These are phyloP conservation scores for Oophaga sylvatica DNA, from an alignment of 2,797 vertebrate genomes.

Conservation along the genomic window DNA sequence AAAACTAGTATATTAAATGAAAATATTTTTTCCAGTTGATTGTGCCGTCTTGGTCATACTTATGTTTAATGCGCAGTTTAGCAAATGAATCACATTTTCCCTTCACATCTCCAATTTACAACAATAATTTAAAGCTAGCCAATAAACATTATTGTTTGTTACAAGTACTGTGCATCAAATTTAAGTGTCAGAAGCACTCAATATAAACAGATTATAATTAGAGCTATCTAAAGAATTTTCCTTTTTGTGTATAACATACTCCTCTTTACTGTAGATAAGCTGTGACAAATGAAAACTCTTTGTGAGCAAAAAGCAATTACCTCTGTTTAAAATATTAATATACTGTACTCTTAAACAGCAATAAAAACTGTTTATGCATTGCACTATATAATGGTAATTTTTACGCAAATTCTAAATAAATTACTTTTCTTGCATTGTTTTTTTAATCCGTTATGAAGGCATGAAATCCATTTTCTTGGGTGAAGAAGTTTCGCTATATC, in stretches of 20 bases:
- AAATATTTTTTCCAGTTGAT: conserved; percentile 25
- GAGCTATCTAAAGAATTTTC: conserved; percentile 82
- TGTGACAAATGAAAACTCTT: conserved; percentile 80
- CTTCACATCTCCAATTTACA: conserved; percentile 71
- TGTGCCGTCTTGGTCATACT: conserved; percentile 64
- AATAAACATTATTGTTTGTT: conserved; percentile 82
- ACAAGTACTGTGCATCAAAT: conserved; percentile 80
- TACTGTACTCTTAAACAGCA: conserved; percentile 75
- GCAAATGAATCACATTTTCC: conserved; percentile 72
- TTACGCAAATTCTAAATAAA: conserved; percentile 60
- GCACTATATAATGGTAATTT: conserved; percentile 67
- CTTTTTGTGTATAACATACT: conserved; percentile 83
- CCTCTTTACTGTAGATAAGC: conserved; percentile 79
- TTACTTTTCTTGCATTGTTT: conserved; percentile 65
- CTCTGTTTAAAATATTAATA: conserved; percentile 85
- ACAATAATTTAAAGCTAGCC: conserved; percentile 81
- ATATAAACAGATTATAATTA: conserved; percentile 82
- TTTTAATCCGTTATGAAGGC: conserved; percentile 66
- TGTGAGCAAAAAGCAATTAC: conserved; percentile 82
- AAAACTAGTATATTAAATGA: conserved; percentile 37
- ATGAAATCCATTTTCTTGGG: conserved; percentile 67
- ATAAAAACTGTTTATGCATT: conserved; percentile 77
- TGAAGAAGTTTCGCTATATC: conserved; percentile 29
- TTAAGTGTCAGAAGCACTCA: conserved; percentile 80
- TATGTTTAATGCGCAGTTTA: conserved; percentile 73